Evolutionary conservation across 2,797 vertebrate species (phyloP).

Genomic region (Pangasius krempfi): DNA sequence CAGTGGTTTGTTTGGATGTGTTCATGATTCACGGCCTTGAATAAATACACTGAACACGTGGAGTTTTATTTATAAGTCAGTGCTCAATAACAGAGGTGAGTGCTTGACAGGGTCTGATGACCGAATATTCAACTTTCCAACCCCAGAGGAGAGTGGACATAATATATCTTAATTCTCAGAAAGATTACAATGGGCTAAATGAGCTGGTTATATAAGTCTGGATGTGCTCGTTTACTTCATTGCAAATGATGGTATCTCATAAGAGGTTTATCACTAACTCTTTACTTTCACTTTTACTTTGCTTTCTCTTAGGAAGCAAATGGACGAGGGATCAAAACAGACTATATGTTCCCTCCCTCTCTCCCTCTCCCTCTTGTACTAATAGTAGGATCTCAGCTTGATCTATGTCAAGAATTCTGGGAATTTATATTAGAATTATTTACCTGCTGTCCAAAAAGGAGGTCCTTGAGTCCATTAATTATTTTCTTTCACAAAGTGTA

Average conservation of each 20-base stretch:
- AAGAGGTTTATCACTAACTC: slow-evolving; percentile 49
- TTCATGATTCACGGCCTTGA: not conserved
- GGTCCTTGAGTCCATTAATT: not conserved
- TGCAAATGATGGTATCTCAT: slow-evolving; percentile 63
- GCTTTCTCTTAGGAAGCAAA: slow-evolving; percentile 38
- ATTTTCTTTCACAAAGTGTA: not conserved
- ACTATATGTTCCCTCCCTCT: not conserved
- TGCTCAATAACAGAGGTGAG: not conserved
- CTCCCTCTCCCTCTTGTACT: not conserved
- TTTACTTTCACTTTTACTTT: slow-evolving; percentile 15
- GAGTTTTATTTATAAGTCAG: not conserved
- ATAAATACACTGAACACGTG: not conserved
- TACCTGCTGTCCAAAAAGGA: not conserved
- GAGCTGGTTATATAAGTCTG: slow-evolving; percentile 67
- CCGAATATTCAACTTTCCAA: not conserved
- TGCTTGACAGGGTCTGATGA: not conserved
- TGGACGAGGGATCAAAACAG: not conserved
- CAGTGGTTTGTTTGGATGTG: not conserved
- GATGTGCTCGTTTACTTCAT: slow-evolving; percentile 33
- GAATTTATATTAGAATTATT: not conserved
- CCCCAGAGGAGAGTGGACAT: not conserved
- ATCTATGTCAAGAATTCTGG: not conserved
- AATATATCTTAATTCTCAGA: not conserved
- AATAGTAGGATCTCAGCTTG: not conserved
- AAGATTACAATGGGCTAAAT: not conserved